Evolutionary conservation across 2,888 invertebrate species (phyloP).

Genomic region (Drosophila melanocephala): DNA sequence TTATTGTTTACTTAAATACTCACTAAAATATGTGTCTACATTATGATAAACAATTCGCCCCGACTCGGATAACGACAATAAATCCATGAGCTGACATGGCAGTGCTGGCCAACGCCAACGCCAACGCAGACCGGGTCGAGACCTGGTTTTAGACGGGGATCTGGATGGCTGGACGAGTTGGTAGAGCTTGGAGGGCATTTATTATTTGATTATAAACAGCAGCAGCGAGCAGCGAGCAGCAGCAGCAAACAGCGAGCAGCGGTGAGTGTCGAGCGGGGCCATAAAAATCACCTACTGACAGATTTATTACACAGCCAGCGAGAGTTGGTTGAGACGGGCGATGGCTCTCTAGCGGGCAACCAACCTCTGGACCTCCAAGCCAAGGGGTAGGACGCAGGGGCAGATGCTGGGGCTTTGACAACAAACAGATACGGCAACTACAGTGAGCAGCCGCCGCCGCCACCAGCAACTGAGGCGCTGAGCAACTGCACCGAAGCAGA

Average conservation of each 20-base stretch:
- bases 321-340: slow-evolving; percentile 38
- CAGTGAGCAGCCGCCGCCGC: slow-evolving; percentile 34
- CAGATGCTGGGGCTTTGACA: slow-evolving; percentile 64
- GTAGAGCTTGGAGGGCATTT: slow-evolving; percentile 73
- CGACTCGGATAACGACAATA: slow-evolving; percentile 70
- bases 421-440: slow-evolving; percentile 74
- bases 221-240: slow-evolving; percentile 37
- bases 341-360: slow-evolving; percentile 39
- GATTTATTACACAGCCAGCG: slow-evolving; percentile 82
- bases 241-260: slow-evolving; percentile 52
- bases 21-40: slow-evolving; percentile 72
- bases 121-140: slow-evolving; percentile 61
- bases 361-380: slow-evolving; percentile 36
- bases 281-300: slow-evolving; percentile 83
- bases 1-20: slow-evolving; percentile 74
- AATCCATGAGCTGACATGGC: slow-evolving; percentile 60
- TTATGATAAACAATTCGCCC: slow-evolving; percentile 75
- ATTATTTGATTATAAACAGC: slow-evolving; percentile 79
- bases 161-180: slow-evolving; percentile 32
- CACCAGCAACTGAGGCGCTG: slow-evolving; percentile 14
- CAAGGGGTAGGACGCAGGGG: neutral
- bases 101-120: slow-evolving; percentile 37
- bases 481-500: slow-evolving; percentile 32
- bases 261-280: slow-evolving; percentile 74
- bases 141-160: slow-evolving; percentile 18